A percentile compares a stretch with the other conserved stretches of the same genome.
phyloP scores from a whole-genome alignment of 1,140 invertebrate species.

The Trachelipus rathkii region DNA sequence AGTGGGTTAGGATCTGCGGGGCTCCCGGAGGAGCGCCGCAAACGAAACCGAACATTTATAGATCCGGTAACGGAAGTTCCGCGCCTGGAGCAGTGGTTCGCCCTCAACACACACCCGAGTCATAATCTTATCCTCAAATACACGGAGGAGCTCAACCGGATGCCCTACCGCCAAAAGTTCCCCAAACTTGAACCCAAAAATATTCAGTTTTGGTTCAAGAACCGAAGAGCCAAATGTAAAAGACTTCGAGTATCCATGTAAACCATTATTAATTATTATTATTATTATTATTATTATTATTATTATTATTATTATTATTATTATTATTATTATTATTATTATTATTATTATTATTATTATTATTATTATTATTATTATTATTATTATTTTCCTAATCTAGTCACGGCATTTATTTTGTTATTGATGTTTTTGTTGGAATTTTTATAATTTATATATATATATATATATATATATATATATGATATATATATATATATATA shows the following conservation, averaged over 20 bases:
- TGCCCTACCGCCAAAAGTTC: conserved; percentile 89
- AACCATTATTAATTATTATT: background rate
- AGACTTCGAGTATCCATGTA: conserved; percentile 42
- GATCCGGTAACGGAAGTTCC: conserved; percentile 97
- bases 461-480: no score
- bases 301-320: background rate
- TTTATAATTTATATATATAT: no score
- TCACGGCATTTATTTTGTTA: no score
- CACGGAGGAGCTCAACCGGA: conserved; percentile 90
- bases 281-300: background rate
- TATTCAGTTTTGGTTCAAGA: conserved; percentile 83
- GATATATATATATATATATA: no score
- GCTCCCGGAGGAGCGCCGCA: conserved; percentile 68
- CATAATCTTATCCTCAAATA: conserved; percentile 95
- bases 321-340: no score
- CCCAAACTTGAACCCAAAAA: conserved; percentile 94
- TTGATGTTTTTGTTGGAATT: no score
- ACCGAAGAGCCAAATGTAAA: conserved; percentile 89
- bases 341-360: no score
- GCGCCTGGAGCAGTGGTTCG: conserved; percentile 92
- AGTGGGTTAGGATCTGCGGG: conserved; percentile 36
- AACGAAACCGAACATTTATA: conserved; percentile 96
- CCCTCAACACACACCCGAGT: conserved; percentile 93
- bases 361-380: no score
- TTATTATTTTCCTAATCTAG: no score